Percentiles rank a stretch among this genome's conserved stretches.
phyloP scores from a whole-genome alignment of 2,888 invertebrate species.

The Cyclophora punctaria region DNA sequence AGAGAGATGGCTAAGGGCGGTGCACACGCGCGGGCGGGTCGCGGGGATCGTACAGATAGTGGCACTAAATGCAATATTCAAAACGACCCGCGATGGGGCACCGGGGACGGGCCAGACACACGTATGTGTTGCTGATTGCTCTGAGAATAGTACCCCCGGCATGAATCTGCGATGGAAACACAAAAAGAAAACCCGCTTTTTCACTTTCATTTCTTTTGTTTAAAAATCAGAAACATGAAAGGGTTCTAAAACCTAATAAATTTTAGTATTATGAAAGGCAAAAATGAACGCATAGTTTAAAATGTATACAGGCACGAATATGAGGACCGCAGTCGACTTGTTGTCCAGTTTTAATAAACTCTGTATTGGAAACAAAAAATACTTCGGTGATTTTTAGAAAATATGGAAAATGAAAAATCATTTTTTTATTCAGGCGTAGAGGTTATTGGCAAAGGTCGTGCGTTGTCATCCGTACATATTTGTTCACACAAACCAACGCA shows the following conservation, averaged over 20 bases:
- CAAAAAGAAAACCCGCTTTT: slow-evolving; percentile 26
- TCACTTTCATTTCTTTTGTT: slow-evolving; percentile 15
- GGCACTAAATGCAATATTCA: slow-evolving; percentile 65
- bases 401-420: slow-evolving; percentile 29
- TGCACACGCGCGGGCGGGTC: neutral
- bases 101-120: slow-evolving; percentile 47
- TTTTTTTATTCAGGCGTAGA: slow-evolving; percentile 36
- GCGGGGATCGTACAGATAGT: slow-evolving; percentile 29
- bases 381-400: slow-evolving; percentile 4
- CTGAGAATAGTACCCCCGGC: slow-evolving; percentile 45
- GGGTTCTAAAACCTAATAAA: no score
- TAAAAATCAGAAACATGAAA: slow-evolving; percentile 2
- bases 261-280: no score
- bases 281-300: no score
- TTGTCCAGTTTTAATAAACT: no score
- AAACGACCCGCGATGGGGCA: slow-evolving; percentile 49
- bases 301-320: no score
- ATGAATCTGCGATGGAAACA: slow-evolving; percentile 46
- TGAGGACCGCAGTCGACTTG: no score
- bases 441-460: slow-evolving; percentile 64
- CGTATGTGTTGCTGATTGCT: slow-evolving; percentile 61
- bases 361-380: neutral
- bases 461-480: slow-evolving; percentile 68
- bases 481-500: slow-evolving; percentile 69
- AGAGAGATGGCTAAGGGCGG: slow-evolving; percentile 14